A percentile compares a stretch with the other conserved stretches of the same genome.
Conservation (phyloP, 2,113 vertebrate species). For the Phycodurus eques region DNA sequence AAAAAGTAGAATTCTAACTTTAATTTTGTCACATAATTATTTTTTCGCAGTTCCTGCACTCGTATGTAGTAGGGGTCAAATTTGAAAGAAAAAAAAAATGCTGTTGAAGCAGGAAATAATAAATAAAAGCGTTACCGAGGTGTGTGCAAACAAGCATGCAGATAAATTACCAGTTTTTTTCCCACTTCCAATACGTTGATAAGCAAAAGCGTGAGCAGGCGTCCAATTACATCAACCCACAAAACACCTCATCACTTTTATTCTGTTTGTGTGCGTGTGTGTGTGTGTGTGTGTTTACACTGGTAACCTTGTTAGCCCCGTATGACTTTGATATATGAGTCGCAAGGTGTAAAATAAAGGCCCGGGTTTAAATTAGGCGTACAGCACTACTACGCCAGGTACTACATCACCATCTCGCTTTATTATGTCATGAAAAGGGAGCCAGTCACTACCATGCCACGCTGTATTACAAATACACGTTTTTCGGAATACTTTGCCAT, state of each 20-base stretch:
- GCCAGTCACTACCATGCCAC: not conserved
- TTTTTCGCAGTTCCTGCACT: not conserved
- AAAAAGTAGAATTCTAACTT: not conserved
- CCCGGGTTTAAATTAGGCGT: slow-evolving; percentile 33
- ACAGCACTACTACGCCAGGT: slow-evolving; percentile 1
- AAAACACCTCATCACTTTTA: slow-evolving; percentile 6
- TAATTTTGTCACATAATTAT: not conserved
- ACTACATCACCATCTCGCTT: slow-evolving; percentile 12
- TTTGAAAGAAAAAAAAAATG: too few species aligned
- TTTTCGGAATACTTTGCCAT: not conserved
- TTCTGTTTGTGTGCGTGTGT: not conserved
- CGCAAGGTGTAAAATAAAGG: slow-evolving; percentile 34
- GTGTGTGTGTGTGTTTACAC: not conserved
- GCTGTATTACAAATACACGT: not conserved
- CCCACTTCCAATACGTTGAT: not conserved
- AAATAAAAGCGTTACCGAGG: not conserved
- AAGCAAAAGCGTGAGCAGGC: not conserved
- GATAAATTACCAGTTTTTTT: not conserved
- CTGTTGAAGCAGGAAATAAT: slow-evolving; percentile 1
- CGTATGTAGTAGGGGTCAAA: not conserved
- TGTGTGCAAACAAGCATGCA: not conserved
- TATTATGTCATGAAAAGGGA: not conserved
- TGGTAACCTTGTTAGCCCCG: slow-evolving; percentile 33
- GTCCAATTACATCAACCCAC: not conserved
- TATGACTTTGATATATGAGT: slow-evolving; percentile 45